Conservation (phyloP, 1,140 invertebrate species). For the Reticulitermes speratus region DNA sequence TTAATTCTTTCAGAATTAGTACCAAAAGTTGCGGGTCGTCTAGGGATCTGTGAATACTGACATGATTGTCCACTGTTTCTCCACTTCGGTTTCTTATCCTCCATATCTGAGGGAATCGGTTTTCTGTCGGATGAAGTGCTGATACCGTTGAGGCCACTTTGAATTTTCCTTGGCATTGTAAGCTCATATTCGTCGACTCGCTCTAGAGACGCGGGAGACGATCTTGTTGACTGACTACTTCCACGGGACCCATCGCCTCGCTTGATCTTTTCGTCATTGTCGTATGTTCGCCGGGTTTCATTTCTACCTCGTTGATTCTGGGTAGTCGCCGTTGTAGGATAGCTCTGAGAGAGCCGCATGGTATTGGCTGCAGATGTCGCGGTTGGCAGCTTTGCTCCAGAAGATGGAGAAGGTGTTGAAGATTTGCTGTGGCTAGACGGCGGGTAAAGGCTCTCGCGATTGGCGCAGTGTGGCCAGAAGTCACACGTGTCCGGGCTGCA, state of each 20-base stretch:
- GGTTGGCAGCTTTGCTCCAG: conserved; percentile 21
- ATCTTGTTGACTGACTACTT: conserved; percentile 39
- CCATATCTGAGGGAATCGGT: background rate
- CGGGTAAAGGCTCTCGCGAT: conserved; percentile 46
- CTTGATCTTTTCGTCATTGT: conserved; percentile 40
- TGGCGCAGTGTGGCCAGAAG: conserved; percentile 59
- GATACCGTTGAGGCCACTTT: background rate
- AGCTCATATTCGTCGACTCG: conserved; percentile 38
- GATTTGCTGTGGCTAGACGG: conserved; percentile 32
- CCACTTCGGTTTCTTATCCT: conserved; percentile 29
- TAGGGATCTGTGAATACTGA: conserved; percentile 29
- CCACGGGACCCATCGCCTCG: conserved; percentile 31
- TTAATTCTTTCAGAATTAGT: conserved; percentile 24
- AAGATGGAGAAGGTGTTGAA: conserved; percentile 28
- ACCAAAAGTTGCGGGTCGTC: conserved; percentile 17
- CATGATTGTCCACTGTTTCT: conserved; percentile 10
- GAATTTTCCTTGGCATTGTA: background rate
- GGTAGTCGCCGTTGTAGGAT: conserved; percentile 47
- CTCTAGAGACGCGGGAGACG: conserved; percentile 43
- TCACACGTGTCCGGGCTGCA: conserved; percentile 56
- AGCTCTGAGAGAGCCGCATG: conserved; percentile 58
- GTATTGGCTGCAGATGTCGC: conserved; percentile 35
- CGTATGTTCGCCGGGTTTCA: conserved; percentile 38
- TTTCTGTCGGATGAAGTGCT: background rate
- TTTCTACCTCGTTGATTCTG: conserved; percentile 12